Evolutionary conservation across 2,797 vertebrate species (phyloP).

Genomic region (Diglossa cyanea): DNA sequence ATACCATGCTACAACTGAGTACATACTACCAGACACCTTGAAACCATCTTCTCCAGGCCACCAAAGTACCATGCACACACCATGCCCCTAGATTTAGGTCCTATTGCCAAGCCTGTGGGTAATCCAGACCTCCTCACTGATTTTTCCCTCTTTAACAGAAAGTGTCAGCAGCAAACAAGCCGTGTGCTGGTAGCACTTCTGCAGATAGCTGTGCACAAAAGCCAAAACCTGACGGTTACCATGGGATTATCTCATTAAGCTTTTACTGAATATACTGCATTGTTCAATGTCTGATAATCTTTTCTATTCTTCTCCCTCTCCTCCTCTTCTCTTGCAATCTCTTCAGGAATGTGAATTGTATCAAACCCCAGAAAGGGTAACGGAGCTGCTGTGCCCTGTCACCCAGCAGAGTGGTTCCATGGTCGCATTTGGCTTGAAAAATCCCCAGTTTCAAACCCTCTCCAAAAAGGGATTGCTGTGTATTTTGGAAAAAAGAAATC

Average conservation of each 20-base stretch:
- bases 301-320: background rate
- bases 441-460: background rate
- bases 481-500: background rate
- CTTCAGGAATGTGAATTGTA: background rate
- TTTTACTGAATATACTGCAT: background rate
- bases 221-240: background rate
- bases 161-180: background rate
- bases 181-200: background rate
- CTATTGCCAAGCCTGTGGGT: background rate
- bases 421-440: accelerated
- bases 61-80: no score
- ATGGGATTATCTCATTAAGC: slow-evolving; percentile 32
- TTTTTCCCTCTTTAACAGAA: background rate
- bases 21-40: background rate
- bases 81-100: background rate
- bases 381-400: background rate
- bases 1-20: background rate
- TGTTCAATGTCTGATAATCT: slow-evolving; percentile 7
- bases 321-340: background rate
- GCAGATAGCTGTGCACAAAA: background rate
- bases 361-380: accelerated
- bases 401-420: background rate
- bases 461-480: background rate
- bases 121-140: background rate
- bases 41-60: background rate